Conservation (phyloP, 2,113 vertebrate genomes). For the Glareola pratincola region DNA sequence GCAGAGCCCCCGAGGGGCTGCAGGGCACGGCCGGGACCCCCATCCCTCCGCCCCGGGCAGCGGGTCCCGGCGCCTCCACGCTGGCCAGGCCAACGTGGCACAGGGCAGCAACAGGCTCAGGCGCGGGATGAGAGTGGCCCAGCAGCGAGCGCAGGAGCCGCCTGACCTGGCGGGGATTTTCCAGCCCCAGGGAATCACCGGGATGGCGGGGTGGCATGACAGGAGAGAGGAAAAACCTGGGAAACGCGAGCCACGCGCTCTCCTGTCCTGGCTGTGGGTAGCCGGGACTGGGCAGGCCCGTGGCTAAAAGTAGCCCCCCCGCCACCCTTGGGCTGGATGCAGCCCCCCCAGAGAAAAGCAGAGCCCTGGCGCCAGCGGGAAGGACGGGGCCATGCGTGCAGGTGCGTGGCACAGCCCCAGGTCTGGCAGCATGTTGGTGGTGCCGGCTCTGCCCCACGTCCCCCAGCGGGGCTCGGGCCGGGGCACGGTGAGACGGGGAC, state of each 20-base stretch:
- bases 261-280: neutral
- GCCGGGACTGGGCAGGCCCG: neutral
- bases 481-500: neutral
- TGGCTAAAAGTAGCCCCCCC: neutral
- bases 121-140: neutral
- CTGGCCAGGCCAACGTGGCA: fast-evolving
- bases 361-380: neutral
- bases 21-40: fast-evolving
- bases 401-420: neutral
- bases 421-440: neutral
- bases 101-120: neutral
- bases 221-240: fast-evolving
- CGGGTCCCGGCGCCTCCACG: neutral
- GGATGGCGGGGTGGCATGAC: neutral
- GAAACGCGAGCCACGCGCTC: fast-evolving
- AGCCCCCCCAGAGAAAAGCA: neutral
- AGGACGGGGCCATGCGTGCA: neutral
- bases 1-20: neutral
- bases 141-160: neutral
- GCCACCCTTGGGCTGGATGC: too few relatives aligned
- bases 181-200: neutral
- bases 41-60: neutral
- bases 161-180: neutral
- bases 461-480: neutral
- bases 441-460: neutral